These are phyloP conservation scores for Drosophila lini DNA, from an alignment of 1,140 invertebrate species.

Conservation along the genomic window DNA sequence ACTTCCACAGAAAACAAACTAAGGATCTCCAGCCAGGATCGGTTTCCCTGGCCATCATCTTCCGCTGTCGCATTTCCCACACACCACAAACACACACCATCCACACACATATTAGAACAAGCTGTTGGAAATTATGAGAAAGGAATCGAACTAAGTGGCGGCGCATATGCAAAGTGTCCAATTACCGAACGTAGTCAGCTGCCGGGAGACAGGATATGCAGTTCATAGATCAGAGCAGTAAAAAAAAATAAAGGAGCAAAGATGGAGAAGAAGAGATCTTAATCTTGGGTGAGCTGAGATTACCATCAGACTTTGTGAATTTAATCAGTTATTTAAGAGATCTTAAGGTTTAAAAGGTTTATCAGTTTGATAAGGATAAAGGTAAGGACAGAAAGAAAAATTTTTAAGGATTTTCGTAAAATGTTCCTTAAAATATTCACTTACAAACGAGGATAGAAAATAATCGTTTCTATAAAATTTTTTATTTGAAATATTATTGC, in stretches of 20 bases:
- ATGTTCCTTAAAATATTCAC: background rate
- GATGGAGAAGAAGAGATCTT: background rate
- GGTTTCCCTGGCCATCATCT: slow-evolving; percentile 36
- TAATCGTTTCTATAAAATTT: too few species aligned
- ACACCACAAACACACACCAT: slow-evolving; percentile 34
- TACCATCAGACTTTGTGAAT: background rate
- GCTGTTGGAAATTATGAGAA: slow-evolving; percentile 67
- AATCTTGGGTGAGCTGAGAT: background rate
- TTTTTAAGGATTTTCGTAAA: background rate
- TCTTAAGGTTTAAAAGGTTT: fast-evolving
- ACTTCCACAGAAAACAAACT: slow-evolving; percentile 50
- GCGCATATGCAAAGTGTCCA: slow-evolving; percentile 70
- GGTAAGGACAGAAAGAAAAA: background rate
- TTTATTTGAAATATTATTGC: too few species aligned
- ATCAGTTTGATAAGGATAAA: background rate
- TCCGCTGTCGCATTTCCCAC: slow-evolving; percentile 55
- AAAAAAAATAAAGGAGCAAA: background rate
- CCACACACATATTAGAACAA: slow-evolving; percentile 64
- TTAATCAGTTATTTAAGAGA: background rate
- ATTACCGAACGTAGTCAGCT: slow-evolving; percentile 60
- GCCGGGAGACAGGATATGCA: slow-evolving; percentile 60
- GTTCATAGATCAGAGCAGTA: slow-evolving; percentile 20
- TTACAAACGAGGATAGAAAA: background rate
- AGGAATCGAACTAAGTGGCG: slow-evolving; percentile 59
- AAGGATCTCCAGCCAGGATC: slow-evolving; percentile 39